These are phyloP conservation scores for Noctua fimbriata DNA, from an alignment of 2,888 invertebrate species.

Conservation along the genomic window DNA sequence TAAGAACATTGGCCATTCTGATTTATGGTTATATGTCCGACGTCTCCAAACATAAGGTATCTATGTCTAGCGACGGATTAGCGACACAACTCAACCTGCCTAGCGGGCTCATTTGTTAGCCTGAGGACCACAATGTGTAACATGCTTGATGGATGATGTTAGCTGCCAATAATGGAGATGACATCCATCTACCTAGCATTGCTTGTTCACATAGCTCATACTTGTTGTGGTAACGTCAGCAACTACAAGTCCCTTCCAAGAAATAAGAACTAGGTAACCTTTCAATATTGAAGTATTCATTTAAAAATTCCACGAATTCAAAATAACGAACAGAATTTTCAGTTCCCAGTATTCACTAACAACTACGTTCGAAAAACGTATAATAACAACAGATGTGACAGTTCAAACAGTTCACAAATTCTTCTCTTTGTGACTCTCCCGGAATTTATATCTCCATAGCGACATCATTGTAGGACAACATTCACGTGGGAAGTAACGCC, in stretches of 20 bases:
- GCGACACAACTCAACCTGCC: background rate
- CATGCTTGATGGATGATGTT: background rate
- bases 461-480: constrained; percentile 12
- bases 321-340: background rate
- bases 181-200: background rate
- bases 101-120: background rate
- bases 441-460: constrained; percentile 6
- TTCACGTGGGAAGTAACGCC: constrained; percentile 4
- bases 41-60: background rate
- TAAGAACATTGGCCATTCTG: background rate
- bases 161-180: background rate
- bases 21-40: background rate
- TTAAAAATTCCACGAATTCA: background rate
- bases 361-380: too few relatives aligned
- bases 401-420: constrained; percentile 11
- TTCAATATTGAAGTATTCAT: background rate
- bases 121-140: background rate
- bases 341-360: background rate
- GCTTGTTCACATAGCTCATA: background rate
- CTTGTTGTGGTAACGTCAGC: background rate
- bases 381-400: background rate
- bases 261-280: background rate
- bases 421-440: constrained; percentile 7
- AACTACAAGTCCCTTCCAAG: background rate
- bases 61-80: constrained; percentile 11